Conservation (phyloP, 2,113 vertebrate species). For the Raphicerus campestris region DNA sequence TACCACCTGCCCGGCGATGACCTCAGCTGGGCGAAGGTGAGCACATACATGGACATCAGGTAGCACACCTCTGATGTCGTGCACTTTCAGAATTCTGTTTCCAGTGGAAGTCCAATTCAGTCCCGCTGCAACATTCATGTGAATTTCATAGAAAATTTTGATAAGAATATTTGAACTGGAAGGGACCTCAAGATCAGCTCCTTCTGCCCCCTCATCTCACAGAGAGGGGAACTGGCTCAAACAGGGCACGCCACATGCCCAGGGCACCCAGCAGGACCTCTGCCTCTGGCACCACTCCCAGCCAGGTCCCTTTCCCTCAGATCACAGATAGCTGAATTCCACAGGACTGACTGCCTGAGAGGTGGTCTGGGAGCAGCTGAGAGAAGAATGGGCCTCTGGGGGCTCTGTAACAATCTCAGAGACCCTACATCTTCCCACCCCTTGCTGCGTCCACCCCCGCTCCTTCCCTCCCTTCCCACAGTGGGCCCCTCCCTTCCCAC, state of each 20-base stretch:
- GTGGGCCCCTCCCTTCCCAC: neutral
- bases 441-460: neutral
- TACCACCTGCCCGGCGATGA: constrained; percentile 93
- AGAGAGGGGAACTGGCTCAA: neutral
- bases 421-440: neutral
- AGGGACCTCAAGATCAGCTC: neutral
- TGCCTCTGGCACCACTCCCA: neutral
- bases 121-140: neutral
- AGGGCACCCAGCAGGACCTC: neutral
- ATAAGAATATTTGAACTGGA: neutral
- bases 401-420: neutral
- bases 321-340: neutral
- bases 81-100: neutral
- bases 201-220: neutral
- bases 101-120: neutral
- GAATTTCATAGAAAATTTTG: neutral
- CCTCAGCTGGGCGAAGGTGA: constrained; percentile 97
- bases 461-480: neutral
- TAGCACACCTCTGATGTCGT: neutral
- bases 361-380: neutral
- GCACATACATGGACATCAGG: neutral
- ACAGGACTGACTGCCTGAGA: neutral
- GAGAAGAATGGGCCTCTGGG: neutral
- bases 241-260: neutral
- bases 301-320: neutral